These are phyloP conservation scores for Pollenia griseotomentosa DNA, from an alignment of 2,888 invertebrate genomes.

Conservation along the genomic window DNA sequence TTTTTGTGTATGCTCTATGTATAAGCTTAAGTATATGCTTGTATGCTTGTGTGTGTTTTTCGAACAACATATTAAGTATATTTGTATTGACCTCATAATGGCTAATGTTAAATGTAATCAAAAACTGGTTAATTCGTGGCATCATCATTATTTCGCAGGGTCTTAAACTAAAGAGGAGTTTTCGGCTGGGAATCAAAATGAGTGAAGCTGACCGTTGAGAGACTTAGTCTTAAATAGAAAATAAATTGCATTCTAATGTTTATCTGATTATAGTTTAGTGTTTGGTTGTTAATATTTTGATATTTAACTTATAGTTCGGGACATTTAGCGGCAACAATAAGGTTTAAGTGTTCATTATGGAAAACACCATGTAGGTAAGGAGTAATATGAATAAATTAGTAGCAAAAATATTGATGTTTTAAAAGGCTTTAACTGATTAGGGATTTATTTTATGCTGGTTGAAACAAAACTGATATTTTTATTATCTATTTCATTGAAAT, in stretches of 20 bases:
- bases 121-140: constrained; percentile 68
- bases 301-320: too few relatives aligned
- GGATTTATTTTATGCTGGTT: too few relatives aligned
- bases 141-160: constrained; percentile 9
- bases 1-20: background rate
- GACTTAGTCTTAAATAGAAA: background rate
- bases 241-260: background rate
- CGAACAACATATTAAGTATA: constrained; percentile 44
- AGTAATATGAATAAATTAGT: too few relatives aligned
- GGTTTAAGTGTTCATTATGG: too few relatives aligned
- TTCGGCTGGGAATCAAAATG: background rate
- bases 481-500: background rate
- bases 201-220: too few relatives aligned
- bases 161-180: background rate
- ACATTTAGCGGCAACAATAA: too few relatives aligned
- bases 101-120: constrained; percentile 63
- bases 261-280: too few relatives aligned
- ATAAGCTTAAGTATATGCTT: background rate
- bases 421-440: too few relatives aligned
- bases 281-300: too few relatives aligned
- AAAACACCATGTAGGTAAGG: too few relatives aligned
- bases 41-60: background rate
- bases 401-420: too few relatives aligned
- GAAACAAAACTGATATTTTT: background rate
- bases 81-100: constrained; percentile 61